Evolutionary conservation across 2,113 vertebrate genomes (phyloP), one percentile per base, ranked within the genome.

Genomic region (Alouatta palliata): DNA sequence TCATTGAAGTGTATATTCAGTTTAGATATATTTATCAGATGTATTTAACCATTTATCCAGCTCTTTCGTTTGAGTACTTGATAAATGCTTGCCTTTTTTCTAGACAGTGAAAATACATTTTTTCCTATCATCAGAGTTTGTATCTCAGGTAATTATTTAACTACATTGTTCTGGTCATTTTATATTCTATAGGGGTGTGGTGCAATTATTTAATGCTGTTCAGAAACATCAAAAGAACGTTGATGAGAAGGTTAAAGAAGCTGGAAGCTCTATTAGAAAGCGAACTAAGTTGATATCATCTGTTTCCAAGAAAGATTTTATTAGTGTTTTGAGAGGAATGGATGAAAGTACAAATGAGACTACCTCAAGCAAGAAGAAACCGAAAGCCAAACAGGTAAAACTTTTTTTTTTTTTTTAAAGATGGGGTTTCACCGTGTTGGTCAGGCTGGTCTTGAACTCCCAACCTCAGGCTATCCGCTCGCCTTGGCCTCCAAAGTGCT

Each of bases 131-230:
- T 93, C 13, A 1, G 61, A 21, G 20, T 12, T 3, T n/a, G 30
- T 43, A 1, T 77, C 23, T 56, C 16, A 43, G 7, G 21, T 52
- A 3, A 32, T 27, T 47, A 23, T 14, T 37, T 87, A 37, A 56
- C 56, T 8, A 2, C 2, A 3, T 19, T 47, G 32, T 40, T 17
- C 47, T 79, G 66, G 7, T 52, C 4, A 2, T 45, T 93, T 5
- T 87, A 8, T 93, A 6, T 49, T 17, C 58, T 11, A 0, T 96
- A 99, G 99, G 95, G 99, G 99, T 30, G 99, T 99, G 84, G 99
- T 99, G 61, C 99, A 99, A 85, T 98, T 99, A 54, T 99, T 99
- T 94, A 99, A 99, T 2, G 99, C 99, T 1, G 99, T 99, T 47
- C 99, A 99, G 97, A 99, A 98, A 0, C 99, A 99, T 97, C 99